Base-by-base conservation (phyloP, 2,113 vertebrate genomes). In the Rhinogobius similis region DNA sequence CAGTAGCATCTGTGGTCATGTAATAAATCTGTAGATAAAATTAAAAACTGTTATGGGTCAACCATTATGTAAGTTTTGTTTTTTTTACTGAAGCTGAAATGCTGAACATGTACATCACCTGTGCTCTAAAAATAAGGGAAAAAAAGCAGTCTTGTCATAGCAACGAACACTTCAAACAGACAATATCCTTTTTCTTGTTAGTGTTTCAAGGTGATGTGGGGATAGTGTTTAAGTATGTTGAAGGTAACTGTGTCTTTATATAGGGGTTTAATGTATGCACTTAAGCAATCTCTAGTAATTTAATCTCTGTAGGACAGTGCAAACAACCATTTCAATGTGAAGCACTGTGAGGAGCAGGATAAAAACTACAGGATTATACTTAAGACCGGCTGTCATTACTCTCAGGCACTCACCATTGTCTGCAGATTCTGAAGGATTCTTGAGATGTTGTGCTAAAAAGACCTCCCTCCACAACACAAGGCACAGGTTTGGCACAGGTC, bases 381-480 rank as follows among this genome's bases (percentile, higher is more conserved):
- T 84, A 85, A 89, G 76, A 72, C 81, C 46, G 23, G 76, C 81
- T 73, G 79, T 89, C 82, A 90, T 87, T 85, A 81, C 84, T 79
- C 79, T 72, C 74, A 77, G 79, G 82, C 82, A 84, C 79, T 86
- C 59, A 72, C 75, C 68, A 78, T 84, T 85, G 74, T 89, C 87
- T 86, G 84, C 86, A 76, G 79, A 82, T 87, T 82, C 68, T 87
- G 77, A 91, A 89, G 85, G 69, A 87, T 86, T 79, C 89, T 91
- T 77, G 58, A 90, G 81, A 20, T 74, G 78, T 85, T 87, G 73
- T 78, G 61, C 69, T 79, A 80, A 78, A 90, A 73, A 86, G 82
- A 86, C 82, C 82, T 81, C 77, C 80, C 70, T 78, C 84, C 87
- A 85, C 82, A 87, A 86, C 85, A 82, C 82, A 82, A 71, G 81